phyloP scores from a whole-genome alignment of 2,113 vertebrate species.

The Oncorhynchus masou region DNA sequence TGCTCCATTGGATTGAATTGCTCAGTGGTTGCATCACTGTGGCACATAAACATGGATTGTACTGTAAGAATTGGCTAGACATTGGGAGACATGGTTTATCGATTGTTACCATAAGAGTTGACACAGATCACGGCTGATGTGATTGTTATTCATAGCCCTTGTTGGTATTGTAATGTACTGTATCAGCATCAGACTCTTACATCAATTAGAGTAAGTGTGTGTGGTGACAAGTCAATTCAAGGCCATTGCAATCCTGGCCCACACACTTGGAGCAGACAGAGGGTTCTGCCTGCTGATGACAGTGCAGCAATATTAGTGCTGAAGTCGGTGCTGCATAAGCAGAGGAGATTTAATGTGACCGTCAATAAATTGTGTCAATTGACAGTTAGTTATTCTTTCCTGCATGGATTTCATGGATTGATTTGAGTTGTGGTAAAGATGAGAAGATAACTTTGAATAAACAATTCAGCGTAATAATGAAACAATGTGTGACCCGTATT shows the following conservation, averaged over 20 bases:
- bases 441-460: not conserved
- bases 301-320: constrained; percentile 14
- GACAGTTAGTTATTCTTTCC: not conserved
- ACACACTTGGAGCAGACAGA: constrained; percentile 23
- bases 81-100: not conserved
- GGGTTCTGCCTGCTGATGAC: constrained; percentile 22
- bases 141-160: not conserved
- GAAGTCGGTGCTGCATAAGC: constrained; percentile 28
- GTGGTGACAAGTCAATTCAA: constrained; percentile 29
- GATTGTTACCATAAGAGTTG: not conserved
- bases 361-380: not conserved
- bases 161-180: constrained; percentile 19
- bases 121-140: not conserved
- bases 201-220: constrained; percentile 23
- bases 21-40: constrained; percentile 23
- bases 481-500: not conserved
- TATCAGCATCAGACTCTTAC: constrained; percentile 9
- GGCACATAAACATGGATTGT: constrained; percentile 4
- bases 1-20: constrained; percentile 3
- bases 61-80: constrained; percentile 4
- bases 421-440: not conserved
- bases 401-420: not conserved
- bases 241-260: constrained; percentile 20
- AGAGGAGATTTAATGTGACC: constrained; percentile 3
- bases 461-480: not conserved